Conservation (phyloP, 2,113 vertebrate genomes). For the Antigone vipio region DNA sequence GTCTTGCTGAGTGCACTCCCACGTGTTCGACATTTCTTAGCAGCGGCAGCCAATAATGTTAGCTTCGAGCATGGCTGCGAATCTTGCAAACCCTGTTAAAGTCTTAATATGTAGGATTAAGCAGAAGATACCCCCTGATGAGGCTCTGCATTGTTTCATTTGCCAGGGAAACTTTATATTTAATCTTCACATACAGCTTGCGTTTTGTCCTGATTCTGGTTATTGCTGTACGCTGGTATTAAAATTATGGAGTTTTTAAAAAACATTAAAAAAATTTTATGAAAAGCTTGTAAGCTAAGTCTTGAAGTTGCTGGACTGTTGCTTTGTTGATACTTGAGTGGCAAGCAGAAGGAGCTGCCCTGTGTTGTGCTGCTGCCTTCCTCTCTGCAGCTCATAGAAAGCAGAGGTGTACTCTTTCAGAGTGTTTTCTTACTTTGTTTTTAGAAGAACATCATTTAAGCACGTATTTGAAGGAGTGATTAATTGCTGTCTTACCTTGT, state of each 20-base stretch:
- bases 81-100: background rate
- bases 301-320: background rate
- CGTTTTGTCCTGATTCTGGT: background rate
- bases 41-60: background rate
- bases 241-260: background rate
- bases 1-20: background rate
- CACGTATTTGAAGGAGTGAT: no score
- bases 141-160: background rate
- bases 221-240: accelerated
- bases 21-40: background rate
- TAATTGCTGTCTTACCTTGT: background rate
- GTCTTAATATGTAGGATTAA: background rate
- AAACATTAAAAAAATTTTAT: background rate
- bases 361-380: background rate
- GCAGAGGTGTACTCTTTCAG: background rate
- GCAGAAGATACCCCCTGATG: background rate
- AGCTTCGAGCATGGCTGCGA: background rate
- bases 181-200: background rate
- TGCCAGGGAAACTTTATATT: background rate
- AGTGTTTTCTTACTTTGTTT: background rate
- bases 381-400: background rate
- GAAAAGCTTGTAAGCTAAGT: background rate
- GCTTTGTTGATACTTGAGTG: background rate
- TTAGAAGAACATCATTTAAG: background rate
- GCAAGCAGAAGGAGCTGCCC: background rate